phyloP scores from a whole-genome alignment of 2,888 invertebrate species.

The Poecilus cupreus region DNA sequence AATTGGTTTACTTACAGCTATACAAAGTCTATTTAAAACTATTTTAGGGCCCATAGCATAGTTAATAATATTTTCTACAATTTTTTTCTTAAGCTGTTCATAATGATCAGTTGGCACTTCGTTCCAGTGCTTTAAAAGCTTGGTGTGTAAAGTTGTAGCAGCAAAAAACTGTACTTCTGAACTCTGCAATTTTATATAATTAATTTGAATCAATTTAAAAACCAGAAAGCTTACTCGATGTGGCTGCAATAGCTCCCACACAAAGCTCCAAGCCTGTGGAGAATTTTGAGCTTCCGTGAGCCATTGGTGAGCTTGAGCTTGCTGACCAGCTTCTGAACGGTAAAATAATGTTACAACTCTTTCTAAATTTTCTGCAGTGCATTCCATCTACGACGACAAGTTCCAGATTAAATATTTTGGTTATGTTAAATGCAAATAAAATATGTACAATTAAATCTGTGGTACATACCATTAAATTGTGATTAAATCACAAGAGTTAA shows the following conservation, averaged over 20 bases:
- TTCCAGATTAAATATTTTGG: neutral
- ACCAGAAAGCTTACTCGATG: constrained; percentile 79
- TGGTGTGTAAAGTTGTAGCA: constrained; percentile 91
- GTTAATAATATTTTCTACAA: constrained; percentile 84
- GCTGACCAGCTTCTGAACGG: constrained; percentile 77
- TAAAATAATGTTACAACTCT: constrained; percentile 83
- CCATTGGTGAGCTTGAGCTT: constrained; percentile 89
- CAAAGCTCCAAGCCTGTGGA: constrained; percentile 93
- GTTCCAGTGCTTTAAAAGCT: constrained; percentile 90
- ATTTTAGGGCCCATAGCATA: constrained; percentile 89
- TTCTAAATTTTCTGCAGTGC: constrained; percentile 79
- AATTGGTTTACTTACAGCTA: constrained; percentile 81
- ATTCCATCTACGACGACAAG: constrained; percentile 75
- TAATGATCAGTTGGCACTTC: constrained; percentile 89
- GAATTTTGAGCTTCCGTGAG: constrained; percentile 89
- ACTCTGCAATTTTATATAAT: constrained; percentile 75
- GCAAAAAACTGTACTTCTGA: constrained; percentile 96
- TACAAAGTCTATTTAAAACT: constrained; percentile 89
- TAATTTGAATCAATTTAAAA: neutral
- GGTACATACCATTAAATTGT: constrained; percentile 22
- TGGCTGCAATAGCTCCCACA: constrained; percentile 90
- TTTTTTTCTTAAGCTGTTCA: constrained; percentile 83
- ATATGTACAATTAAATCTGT: neutral
- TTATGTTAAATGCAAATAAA: neutral
- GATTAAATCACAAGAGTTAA: constrained; percentile 8